Evolutionary conservation across 2,888 invertebrate species (phyloP).

Genomic region (Hirtodrosophila histrioides): DNA sequence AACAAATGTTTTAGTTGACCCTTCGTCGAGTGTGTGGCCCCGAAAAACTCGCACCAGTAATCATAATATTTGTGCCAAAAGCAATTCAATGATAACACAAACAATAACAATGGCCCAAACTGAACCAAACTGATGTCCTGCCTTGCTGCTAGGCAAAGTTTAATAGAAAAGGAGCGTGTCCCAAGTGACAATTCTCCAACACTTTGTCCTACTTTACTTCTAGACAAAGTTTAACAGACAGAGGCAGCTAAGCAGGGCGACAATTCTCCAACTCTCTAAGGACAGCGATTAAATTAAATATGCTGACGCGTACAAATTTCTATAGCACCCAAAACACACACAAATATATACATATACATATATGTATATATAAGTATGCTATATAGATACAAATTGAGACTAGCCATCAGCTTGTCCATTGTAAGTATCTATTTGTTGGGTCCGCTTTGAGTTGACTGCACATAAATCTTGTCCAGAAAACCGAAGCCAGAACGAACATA

Average conservation of each 20-base stretch:
- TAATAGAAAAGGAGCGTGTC: no score
- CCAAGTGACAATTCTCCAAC: slow-evolving; percentile 22
- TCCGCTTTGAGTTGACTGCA: slow-evolving; percentile 30
- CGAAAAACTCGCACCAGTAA: slow-evolving; percentile 10
- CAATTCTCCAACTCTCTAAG: slow-evolving; percentile 19
- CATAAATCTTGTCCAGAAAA: slow-evolving; percentile 43
- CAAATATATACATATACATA: slow-evolving; percentile 9
- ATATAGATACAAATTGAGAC: slow-evolving; percentile 38
- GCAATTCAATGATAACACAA: slow-evolving; percentile 46
- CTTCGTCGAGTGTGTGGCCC: background rate
- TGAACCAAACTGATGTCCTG: no score
- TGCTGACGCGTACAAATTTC: slow-evolving; percentile 45
- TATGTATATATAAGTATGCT: background rate
- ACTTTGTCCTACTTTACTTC: background rate
- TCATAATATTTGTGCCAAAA: slow-evolving; percentile 44
- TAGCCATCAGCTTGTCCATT: slow-evolving; percentile 31
- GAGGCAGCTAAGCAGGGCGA: background rate
- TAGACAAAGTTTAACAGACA: background rate
- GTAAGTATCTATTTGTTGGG: slow-evolving; percentile 24
- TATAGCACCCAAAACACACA: slow-evolving; percentile 1
- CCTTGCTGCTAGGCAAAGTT: no score
- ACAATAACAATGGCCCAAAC: slow-evolving; percentile 23
- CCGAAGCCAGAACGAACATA: slow-evolving; percentile 10
- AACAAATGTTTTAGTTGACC: slow-evolving; percentile 23
- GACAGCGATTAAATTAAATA: slow-evolving; percentile 56